phyloP scores from a whole-genome alignment of 2,113 vertebrate genomes.

The Petroica traversi region DNA sequence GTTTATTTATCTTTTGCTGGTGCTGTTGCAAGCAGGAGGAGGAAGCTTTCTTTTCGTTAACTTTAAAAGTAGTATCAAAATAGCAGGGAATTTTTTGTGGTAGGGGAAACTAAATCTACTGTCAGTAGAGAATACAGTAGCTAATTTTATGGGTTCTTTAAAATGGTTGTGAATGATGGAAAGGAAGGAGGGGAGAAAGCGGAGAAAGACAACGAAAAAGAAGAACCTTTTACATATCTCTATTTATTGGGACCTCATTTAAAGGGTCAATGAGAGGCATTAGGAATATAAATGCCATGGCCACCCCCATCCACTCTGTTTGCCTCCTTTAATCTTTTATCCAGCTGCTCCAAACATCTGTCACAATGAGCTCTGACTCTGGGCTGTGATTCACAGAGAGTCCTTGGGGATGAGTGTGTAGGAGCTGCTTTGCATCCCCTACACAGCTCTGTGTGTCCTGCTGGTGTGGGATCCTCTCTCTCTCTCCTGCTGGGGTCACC shows the following conservation, averaged over 20 bases:
- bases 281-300: background rate
- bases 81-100: background rate
- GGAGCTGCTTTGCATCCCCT: background rate
- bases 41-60: background rate
- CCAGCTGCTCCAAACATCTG: conserved; percentile 53
- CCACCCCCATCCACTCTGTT: background rate
- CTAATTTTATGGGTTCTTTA: background rate
- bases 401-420: background rate
- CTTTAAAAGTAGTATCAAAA: background rate
- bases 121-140: background rate
- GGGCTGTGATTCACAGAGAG: background rate
- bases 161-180: background rate
- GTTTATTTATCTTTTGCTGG: background rate
- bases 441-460: background rate
- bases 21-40: background rate
- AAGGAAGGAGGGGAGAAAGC: background rate
- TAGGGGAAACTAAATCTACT: background rate
- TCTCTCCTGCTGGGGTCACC: background rate
- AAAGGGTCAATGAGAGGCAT: background rate
- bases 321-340: conserved; percentile 38
- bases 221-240: background rate
- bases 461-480: background rate
- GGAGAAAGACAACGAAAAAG: background rate
- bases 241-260: background rate
- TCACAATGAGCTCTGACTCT: conserved; percentile 21